Conservation (phyloP, 2,797 vertebrate genomes). For the Pagetopsis macropterus region DNA sequence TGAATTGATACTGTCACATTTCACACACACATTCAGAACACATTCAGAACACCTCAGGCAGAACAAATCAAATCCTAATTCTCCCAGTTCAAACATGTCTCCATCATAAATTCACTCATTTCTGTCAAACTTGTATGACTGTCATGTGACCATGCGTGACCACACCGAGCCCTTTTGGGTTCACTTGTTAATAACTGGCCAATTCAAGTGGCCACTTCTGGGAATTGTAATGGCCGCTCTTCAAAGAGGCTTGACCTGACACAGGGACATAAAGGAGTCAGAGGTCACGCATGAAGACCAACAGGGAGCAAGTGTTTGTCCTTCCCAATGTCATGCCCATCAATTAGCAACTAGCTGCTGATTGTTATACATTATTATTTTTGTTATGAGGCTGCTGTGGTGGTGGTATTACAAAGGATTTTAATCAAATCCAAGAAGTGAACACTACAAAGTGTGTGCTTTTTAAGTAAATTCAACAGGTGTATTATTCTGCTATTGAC, state of each 20-base stretch:
- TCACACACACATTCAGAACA: neutral
- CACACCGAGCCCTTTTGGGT: slow-evolving; percentile 26
- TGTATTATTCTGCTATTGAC: neutral
- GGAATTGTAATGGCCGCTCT: slow-evolving; percentile 74
- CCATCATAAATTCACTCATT: slow-evolving; percentile 26
- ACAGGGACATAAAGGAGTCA: slow-evolving; percentile 59
- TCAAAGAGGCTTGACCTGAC: slow-evolving; percentile 74
- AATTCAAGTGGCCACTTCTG: slow-evolving; percentile 77
- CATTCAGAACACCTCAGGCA: neutral
- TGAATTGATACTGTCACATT: neutral
- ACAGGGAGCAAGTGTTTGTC: slow-evolving; percentile 64
- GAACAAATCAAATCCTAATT: neutral
- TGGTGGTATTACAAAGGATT: too few species aligned
- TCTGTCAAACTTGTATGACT: slow-evolving; percentile 21
- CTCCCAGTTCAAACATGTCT: neutral
- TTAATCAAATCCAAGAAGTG: neutral
- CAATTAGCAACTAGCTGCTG: slow-evolving; percentile 38
- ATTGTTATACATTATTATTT: slow-evolving; percentile 12
- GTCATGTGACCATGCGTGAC: slow-evolving; percentile 33
- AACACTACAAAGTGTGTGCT: neutral
- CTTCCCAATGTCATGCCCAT: slow-evolving; percentile 32
- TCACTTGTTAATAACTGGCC: slow-evolving; percentile 69
- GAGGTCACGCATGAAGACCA: slow-evolving; percentile 70
- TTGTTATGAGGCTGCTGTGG: neutral
- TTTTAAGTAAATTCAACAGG: neutral